phyloP scores from a whole-genome alignment of 2,113 vertebrate species.

The Lophotis ruficrista region DNA sequence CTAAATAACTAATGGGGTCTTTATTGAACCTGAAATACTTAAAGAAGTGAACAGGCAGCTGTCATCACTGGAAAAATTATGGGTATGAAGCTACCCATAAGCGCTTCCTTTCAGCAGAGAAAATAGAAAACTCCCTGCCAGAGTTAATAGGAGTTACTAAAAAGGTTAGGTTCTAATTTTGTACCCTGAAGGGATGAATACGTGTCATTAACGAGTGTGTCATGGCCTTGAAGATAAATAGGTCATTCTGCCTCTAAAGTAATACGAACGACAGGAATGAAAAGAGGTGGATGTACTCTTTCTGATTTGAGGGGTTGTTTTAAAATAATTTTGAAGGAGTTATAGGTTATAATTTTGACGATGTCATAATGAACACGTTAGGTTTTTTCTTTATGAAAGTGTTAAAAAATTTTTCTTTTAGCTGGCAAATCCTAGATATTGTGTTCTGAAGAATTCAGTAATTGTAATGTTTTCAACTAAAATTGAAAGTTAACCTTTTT shows the following conservation, averaged over 20 bases:
- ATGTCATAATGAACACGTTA: neutral
- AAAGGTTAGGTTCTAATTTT: neutral
- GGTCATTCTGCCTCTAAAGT: slow-evolving; percentile 1
- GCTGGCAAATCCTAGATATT: neutral
- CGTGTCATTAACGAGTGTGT: neutral
- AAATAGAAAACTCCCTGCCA: neutral
- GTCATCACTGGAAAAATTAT: neutral
- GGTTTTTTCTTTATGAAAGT: neutral
- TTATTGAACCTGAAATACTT: neutral
- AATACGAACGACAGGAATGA: neutral
- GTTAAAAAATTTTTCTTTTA: neutral
- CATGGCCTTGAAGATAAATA: slow-evolving; percentile 36
- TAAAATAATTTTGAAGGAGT: neutral
- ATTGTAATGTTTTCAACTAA: neutral
- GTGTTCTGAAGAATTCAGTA: neutral
- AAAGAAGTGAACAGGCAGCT: neutral
- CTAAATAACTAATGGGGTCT: neutral
- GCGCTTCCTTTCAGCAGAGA: neutral
- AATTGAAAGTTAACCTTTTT: neutral
- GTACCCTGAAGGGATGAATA: neutral
- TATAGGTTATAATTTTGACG: neutral
- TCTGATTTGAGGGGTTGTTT: neutral
- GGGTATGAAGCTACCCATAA: neutral
- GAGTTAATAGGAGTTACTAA: neutral
- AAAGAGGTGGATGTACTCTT: neutral